phyloP scores from a whole-genome alignment of 2,113 vertebrate genomes.

The Pseudois nayaur region DNA sequence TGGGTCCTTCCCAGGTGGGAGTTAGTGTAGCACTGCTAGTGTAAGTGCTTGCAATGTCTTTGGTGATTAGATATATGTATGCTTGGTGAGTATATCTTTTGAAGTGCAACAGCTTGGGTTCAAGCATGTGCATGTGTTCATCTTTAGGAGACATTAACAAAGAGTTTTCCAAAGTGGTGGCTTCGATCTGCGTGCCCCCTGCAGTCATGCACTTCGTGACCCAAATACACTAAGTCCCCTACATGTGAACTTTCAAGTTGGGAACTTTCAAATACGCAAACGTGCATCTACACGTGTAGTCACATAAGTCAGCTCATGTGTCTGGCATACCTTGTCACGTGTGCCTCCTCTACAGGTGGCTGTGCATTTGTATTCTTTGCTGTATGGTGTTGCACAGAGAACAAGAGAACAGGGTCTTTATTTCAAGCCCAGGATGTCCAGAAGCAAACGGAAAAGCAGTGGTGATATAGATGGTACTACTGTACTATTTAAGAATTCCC shows the following conservation, averaged over 20 bases:
- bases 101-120: not conserved
- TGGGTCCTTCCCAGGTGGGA: not conserved
- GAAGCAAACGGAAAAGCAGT: not conserved
- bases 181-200: accelerated
- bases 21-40: not conserved
- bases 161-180: not conserved
- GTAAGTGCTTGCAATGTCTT: not conserved
- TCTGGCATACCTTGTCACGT: not conserved
- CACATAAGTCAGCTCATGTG: not conserved
- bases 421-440: not conserved
- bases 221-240: not conserved
- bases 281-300: not conserved
- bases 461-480: not conserved
- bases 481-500: too few species aligned
- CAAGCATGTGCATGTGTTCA: not conserved
- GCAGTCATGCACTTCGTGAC: not conserved
- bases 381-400: not conserved
- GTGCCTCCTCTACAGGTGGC: not conserved
- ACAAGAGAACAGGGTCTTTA: not conserved
- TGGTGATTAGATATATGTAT: not conserved
- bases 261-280: not conserved
- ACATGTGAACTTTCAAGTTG: not conserved
- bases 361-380: not conserved
- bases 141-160: not conserved
- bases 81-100: not conserved